Base-by-base conservation (phyloP, 2,888 invertebrate species). In the Ichneumoninae sp. region DNA sequence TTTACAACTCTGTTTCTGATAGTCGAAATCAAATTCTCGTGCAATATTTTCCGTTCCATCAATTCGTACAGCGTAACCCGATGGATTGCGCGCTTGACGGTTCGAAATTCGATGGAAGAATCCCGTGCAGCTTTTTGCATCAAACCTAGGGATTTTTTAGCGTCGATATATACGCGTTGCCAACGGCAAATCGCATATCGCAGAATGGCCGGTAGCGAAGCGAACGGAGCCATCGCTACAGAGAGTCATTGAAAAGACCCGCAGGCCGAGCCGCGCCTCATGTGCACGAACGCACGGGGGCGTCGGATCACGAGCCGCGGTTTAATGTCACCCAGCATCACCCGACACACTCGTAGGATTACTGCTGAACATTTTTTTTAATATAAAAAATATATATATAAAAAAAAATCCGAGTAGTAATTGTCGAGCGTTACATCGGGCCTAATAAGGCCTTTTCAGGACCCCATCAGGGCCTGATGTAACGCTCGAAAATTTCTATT, bases 251-350 rank as follows among this genome's bases (percentile, higher is more conserved):
- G 63, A 16, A 30, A 16, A 33, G 30, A 13, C 7, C 16, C 30
- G 26, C 63, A 16, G 22, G 52, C 52, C 50, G 54, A 3, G 19
- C 22, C 19, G 54, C 50, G 50, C 16, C 22, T 10, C 40, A 54
- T 19, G 33, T 33, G 30, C 33, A 13, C 63, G 63, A 63, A 63
- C 63, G 63, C n/a, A 63, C 63, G 30, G 13, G 33, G 30, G 63
- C 63, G 63, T 33, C 33, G 63, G 33, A 30, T 63, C 63, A 63
- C 63, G 30, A 60, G 26, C 30, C 13, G 26, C 22, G 63, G 26
- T 33, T 63, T 30, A 33, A 19, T 10, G 16, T 19, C 63, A 10
- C 10, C 16, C 63, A 6, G 4, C 26, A 33, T 33, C 13, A 30
- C 16, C 22, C 63, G 16, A 22, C 60, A 26, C 60, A 26, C 30